A percentile compares a stretch with the other conserved stretches of the same genome.
phyloP scores from a whole-genome alignment of 2,113 vertebrate species.

The Onychostruthus taczanowskii region DNA sequence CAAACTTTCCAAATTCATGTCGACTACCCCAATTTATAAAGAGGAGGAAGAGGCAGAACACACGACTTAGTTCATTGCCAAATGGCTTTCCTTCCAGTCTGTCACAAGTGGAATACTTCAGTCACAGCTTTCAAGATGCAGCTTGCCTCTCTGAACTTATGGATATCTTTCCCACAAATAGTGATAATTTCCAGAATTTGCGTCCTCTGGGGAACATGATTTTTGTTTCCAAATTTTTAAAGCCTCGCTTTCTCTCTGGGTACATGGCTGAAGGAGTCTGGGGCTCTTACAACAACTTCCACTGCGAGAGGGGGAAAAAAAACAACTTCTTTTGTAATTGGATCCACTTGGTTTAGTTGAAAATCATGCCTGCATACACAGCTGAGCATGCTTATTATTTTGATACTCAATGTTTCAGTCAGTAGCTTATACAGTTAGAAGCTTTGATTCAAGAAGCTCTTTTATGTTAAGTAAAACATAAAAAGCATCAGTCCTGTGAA shows the following conservation, averaged over 20 bases:
- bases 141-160: not conserved
- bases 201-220: not conserved
- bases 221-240: not conserved
- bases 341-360: not conserved
- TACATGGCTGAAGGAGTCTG: not conserved
- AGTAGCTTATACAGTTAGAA: not conserved
- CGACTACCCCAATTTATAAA: not conserved
- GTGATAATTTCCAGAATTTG: not conserved
- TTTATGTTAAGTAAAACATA: not conserved
- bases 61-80: not conserved
- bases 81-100: not conserved
- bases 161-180: not conserved
- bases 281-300: not conserved
- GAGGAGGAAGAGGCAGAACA: not conserved
- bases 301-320: not conserved
- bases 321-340: not conserved
- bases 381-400: not conserved
- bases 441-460: not conserved
- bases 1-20: not conserved
- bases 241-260: not conserved
- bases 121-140: not conserved
- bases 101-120: fast-evolving
- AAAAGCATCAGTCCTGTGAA: not conserved
- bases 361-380: not conserved
- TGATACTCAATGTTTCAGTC: not conserved